Percentiles rank a stretch among this genome's conserved stretches.
These are phyloP conservation scores for Araneus ventricosus DNA, from an alignment of 1,140 invertebrate species.

Conservation along the genomic window DNA sequence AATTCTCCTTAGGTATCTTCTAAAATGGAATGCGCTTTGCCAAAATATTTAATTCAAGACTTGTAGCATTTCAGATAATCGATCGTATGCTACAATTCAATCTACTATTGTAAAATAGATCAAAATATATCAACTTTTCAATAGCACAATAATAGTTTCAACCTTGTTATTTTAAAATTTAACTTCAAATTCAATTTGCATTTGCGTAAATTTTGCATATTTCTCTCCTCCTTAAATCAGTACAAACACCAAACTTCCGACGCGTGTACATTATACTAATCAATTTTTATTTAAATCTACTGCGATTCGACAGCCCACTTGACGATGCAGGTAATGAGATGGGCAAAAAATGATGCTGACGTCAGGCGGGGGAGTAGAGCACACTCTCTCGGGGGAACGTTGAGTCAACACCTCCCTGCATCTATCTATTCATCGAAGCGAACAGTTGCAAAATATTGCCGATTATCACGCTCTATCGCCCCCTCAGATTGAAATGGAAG, in stretches of 20 bases:
- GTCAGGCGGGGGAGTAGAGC: background rate
- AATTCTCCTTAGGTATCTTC: too few relatives aligned
- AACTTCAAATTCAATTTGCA: too few relatives aligned
- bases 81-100: too few relatives aligned
- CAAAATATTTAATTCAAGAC: too few relatives aligned
- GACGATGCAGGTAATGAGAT: background rate
- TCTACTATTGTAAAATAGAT: too few relatives aligned
- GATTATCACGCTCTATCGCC: background rate
- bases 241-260: background rate
- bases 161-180: too few relatives aligned
- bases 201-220: background rate
- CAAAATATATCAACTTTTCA: too few relatives aligned
- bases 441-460: constrained; percentile 21
- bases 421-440: background rate
- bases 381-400: background rate
- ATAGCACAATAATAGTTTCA: too few relatives aligned
- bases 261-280: background rate
- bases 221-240: background rate
- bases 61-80: too few relatives aligned
- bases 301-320: background rate
- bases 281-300: background rate
- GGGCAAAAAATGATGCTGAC: constrained; percentile 7
- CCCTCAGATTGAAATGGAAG: background rate
- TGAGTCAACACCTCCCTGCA: constrained; percentile 19
- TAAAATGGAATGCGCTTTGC: too few relatives aligned